Base-by-base conservation (phyloP, 2,113 vertebrate species). In the Zapus hudsonius region DNA sequence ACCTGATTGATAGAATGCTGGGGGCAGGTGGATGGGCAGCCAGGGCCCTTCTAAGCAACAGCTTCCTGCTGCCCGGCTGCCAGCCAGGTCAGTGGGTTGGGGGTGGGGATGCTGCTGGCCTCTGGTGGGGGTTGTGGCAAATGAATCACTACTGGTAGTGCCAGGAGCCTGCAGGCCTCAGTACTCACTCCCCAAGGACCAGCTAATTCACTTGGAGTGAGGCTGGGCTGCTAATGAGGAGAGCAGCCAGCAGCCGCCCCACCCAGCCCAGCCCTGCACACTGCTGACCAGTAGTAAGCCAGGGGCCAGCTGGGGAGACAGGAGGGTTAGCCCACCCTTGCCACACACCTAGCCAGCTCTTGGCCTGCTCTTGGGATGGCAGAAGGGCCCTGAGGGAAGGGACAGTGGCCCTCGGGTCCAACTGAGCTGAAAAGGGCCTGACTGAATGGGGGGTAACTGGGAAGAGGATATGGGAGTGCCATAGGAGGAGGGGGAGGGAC, bases 161-260 rank as follows among this genome's bases (percentile, higher is more conserved):
- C 86, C 96, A 81, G 95, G 91, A 96, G 87, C 84, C 95, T 95
- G 89, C 97, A 96, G 97, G 67, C 97, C 95, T 96, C 95, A 67
- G 82, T 38, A 5, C 67, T 55, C 2, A 1, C 31, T 84, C 94
- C 84, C 67, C 0, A 36, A 94, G 90, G 93, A 91, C 86, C 67
- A 25, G 72, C 93, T 94, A 95, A 97, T 95, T 91, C 95, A 91
- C 79, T 91, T 84, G 83, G 74, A 84, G 88, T 5, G 69, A 91
- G 86, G 85, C 87, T 0, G 63, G 33, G 83, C 91, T 12, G 5
- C 89, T 75, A 44, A 89, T 67, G 66, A 80, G 9, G 9, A 73
- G 57, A 52, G 75, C 76, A 57, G 91, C 36, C 64, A 20, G 74
- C 82, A 42, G n/a, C 40, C 3, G 31, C 70, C 78, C 22, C 31